phyloP scores from a whole-genome alignment of 2,113 vertebrate genomes.

The Crotophaga sulcirostris region DNA sequence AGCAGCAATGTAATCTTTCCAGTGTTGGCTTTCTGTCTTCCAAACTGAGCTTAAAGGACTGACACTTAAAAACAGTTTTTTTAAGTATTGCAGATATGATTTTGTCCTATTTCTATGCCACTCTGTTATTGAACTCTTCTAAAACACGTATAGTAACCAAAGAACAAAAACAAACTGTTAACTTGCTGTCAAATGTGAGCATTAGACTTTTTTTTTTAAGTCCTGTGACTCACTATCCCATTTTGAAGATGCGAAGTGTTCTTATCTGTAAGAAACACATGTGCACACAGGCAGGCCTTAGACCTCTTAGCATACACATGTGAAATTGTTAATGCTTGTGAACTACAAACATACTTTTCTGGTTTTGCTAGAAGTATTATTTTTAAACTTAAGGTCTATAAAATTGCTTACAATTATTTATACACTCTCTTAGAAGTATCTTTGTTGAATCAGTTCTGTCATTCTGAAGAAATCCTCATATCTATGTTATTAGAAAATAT shows the following conservation, averaged over 20 bases:
- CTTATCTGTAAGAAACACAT: conserved; percentile 53
- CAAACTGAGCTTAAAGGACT: neutral
- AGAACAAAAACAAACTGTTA: neutral
- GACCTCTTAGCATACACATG: neutral
- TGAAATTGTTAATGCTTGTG: neutral
- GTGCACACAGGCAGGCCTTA: neutral
- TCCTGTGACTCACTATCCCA: neutral
- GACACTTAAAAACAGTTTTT: neutral
- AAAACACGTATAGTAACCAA: neutral
- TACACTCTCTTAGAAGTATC: neutral
- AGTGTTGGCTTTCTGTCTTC: neutral
- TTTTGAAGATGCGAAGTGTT: neutral
- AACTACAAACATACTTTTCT: neutral
- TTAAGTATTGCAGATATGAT: neutral
- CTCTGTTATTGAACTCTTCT: neutral
- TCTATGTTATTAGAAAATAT: neutral
- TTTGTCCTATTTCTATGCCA: neutral
- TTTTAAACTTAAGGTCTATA: neutral
- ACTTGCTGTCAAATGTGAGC: neutral
- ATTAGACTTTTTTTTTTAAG: neutral
- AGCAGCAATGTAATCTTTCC: neutral
- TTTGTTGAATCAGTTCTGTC: neutral
- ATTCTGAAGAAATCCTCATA: neutral
- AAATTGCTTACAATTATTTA: neutral
- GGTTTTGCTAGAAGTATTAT: neutral